phyloP scores from a whole-genome alignment of 2,797 vertebrate species.

The Myiotriccus ornatus region DNA sequence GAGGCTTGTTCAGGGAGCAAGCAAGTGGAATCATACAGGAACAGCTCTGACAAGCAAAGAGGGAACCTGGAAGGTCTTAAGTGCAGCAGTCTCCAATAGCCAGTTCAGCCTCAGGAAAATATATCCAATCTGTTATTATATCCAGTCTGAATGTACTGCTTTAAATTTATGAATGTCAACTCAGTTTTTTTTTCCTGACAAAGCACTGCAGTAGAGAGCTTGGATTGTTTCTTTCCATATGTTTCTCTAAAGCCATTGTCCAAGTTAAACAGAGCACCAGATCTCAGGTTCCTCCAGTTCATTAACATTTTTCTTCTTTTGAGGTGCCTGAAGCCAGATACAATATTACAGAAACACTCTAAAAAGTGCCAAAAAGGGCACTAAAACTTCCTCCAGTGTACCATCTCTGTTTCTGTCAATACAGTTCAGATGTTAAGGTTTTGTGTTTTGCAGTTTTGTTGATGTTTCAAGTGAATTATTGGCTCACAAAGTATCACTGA shows the following conservation, averaged over 20 bases:
- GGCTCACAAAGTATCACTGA: neutral
- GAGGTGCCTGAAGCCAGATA: neutral
- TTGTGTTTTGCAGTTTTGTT: neutral
- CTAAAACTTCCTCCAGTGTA: neutral
- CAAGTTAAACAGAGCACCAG: rapidly evolving
- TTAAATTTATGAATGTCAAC: neutral
- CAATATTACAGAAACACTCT: neutral
- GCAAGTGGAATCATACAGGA: neutral
- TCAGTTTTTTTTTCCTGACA: neutral
- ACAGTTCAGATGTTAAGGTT: neutral
- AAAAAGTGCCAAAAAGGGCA: neutral
- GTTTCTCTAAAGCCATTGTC: neutral
- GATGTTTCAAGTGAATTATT: neutral
- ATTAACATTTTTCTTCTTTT: neutral
- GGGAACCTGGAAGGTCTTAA: neutral
- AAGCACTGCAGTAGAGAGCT: neutral
- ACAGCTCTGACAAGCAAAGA: neutral
- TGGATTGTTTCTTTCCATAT: neutral
- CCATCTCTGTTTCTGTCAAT: neutral
- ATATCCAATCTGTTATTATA: neutral
- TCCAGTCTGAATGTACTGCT: neutral
- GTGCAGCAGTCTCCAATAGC: neutral
- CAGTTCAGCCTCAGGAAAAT: neutral
- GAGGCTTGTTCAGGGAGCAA: neutral
- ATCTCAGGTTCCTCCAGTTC: neutral